Evolutionary conservation across 2,888 invertebrate genomes (phyloP), one percentile per base, ranked within the genome.

Genomic region (Epinotia demarniana): DNA sequence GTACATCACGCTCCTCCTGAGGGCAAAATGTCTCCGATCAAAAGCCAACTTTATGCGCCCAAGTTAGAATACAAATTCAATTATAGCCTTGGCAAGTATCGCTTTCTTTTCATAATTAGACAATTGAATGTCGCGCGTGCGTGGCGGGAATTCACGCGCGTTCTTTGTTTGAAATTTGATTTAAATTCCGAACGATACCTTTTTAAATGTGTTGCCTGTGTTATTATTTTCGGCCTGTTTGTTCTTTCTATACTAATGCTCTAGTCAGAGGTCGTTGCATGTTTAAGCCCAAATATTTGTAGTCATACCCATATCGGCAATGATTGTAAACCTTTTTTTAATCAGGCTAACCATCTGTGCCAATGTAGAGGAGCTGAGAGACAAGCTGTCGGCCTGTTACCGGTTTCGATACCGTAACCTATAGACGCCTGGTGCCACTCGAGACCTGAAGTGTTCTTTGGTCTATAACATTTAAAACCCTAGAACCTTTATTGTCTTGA

Each of bases 91-190:
- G 57, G 6, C 60, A 60, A 33, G 69, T 78, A 78, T 78, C 76
- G 78, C 84, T 85, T 83, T 84, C 84, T 84, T 84, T 80, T 81
- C 79, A 76, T 83, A 84, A 84, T 84, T 83, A 85, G 81, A 82
- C 79, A 81, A 82, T 80, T 81, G 82, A 81, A 81, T 81, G 83
- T 83, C 82, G 81, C 82, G 81, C 80, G 81, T 81, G 83, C 80
- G 73, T 79, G 78, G 71, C 72, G 75, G 75, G 77, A 75, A 75
- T 75, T 72, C 77, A 75, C 75, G 77, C 71, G 73, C 75, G 78
- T 79, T 79, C 78, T 72, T 74, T 77, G 73, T 78, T 78, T 77
- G 75, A 77, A 78, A 77, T 77, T 72, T 73, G 73, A 77, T 79
- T 78, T 78, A 71, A 66, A 64, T 71, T 76, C 72, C 63, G 73